Evolutionary conservation across 2,888 invertebrate species (phyloP).

Genomic region (Galeopsomyia nigrocyanea): DNA sequence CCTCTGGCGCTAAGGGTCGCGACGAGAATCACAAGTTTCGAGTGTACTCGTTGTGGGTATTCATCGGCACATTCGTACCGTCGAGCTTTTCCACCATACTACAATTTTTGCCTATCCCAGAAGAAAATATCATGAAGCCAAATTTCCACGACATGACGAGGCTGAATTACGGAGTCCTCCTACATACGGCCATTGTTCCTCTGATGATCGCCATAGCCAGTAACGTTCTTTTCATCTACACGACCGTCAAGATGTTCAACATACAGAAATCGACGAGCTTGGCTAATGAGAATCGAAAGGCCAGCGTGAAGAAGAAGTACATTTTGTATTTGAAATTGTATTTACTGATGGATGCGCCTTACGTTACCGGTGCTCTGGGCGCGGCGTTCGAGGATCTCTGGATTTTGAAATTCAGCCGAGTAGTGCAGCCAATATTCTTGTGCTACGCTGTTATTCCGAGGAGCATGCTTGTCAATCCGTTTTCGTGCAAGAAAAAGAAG

Average conservation of each 20-base stretch:
- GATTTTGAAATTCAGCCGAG: conserved; percentile 59
- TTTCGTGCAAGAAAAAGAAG: conserved; percentile 7
- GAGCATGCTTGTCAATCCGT: conserved; percentile 37
- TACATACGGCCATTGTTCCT: conserved; percentile 53
- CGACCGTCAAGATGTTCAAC: conserved; percentile 55
- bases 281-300: conserved; percentile 50
- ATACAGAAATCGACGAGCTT: conserved; percentile 52
- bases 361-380: conserved; percentile 57
- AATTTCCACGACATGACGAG: conserved; percentile 54
- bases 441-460: conserved; percentile 57
- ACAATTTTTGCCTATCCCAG: conserved; percentile 56
- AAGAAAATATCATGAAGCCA: conserved; percentile 54
- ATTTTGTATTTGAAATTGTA: conserved; percentile 56
- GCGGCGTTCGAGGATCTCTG: conserved; percentile 58
- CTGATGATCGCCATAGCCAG: conserved; percentile 50
- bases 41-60: conserved; percentile 50
- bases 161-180: conserved; percentile 51
- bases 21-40: conserved; percentile 56
- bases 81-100: conserved; percentile 53
- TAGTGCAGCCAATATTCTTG: conserved; percentile 59
- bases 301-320: conserved; percentile 53
- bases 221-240: conserved; percentile 55
- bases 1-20: conserved; percentile 47
- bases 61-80: conserved; percentile 51
- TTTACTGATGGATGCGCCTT: conserved; percentile 59